Percentiles rank a stretch among this genome's conserved stretches.
Conservation (phyloP, 2,113 vertebrate species). For the Macaca mulatta region DNA sequence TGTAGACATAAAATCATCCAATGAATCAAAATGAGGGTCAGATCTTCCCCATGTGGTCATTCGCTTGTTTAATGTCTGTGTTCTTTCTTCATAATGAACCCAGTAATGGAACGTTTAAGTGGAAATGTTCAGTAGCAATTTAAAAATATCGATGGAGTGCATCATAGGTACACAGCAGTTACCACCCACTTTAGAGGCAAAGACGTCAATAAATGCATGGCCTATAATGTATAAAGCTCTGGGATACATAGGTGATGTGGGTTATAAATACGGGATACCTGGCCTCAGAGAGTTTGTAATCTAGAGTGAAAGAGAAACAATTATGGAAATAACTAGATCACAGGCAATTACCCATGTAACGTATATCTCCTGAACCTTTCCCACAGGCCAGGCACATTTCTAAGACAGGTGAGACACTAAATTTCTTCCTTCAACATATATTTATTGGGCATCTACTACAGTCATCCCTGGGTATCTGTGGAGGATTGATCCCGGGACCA, state of each 20-base stretch:
- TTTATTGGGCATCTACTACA: neutral
- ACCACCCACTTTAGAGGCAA: neutral
- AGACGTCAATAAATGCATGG: neutral
- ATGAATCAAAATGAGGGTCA: conserved; percentile 51
- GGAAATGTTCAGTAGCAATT: conserved; percentile 29
- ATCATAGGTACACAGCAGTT: neutral
- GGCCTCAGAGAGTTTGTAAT: neutral
- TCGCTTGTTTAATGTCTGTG: conserved; percentile 35
- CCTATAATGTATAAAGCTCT: neutral
- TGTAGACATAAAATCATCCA: conserved; percentile 17
- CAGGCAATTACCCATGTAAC: neutral
- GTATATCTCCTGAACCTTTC: neutral
- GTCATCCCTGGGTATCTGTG: neutral
- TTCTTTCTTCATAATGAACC: conserved; percentile 44
- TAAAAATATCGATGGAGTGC: neutral
- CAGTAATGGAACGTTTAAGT: conserved; percentile 27
- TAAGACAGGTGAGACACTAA: neutral
- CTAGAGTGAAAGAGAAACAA: neutral
- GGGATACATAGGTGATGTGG: neutral
- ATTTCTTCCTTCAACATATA: neutral
- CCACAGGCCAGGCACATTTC: neutral
- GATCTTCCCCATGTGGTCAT: conserved; percentile 44
- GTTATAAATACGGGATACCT: neutral
- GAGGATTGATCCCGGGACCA: neutral
- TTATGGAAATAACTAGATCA: neutral